Evolutionary conservation across 2,797 vertebrate genomes (phyloP), one percentile per base, ranked within the genome.

Genomic region (Pyrocephalus nanus): DNA sequence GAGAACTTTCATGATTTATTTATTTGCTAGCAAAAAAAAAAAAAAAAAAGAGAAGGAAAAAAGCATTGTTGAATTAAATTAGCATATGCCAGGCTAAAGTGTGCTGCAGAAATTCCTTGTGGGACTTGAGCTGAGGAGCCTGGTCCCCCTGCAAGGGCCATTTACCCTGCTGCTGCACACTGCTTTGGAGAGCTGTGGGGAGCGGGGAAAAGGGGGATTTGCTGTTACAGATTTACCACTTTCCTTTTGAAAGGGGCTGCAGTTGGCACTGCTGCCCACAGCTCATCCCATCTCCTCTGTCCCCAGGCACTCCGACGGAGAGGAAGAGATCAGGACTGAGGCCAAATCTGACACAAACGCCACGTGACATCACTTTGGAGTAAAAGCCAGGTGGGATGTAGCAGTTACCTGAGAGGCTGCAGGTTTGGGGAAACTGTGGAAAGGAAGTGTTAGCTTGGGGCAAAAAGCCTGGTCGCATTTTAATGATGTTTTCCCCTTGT

Each of bases 301-400:
- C 69, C 83, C 60, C 90, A 97, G 97, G 78, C n/a, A 96, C 21
- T 61, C 94, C 0, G 72, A 96, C 69, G 95, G 73, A 92, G 96
- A 96, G 40, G 95, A 96, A 57, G 97, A 92, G 62, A 62, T 64
- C 71, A 30, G 43, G 29, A 88, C 40, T 55, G 94, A 97, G 22
- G 34, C 67, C 61, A 79, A 38, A 67, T 87, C 95, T 4, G 74
- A 94, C 16, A 13, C 88, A 50, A 16, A 2, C 0, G 0, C 86
- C 93, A 96, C 96, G 0, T 97, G 85, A 84, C 53, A 14, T 26
- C 0, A 0, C 74, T 54, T 8, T 0, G 3, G 50, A 89, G 23
- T 22, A 29, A 66, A 61, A 69, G 14, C 53, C 85, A 91, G 96
- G 86, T 88, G 57, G 61, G 93, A 73, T 43, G 55, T 11, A n/a